Evolutionary conservation across 53 echinoderm and acorn worm genomes (phyloP), one percentile per base, ranked within the genome.

Genomic region (Temnopleurus reevesii): DNA sequence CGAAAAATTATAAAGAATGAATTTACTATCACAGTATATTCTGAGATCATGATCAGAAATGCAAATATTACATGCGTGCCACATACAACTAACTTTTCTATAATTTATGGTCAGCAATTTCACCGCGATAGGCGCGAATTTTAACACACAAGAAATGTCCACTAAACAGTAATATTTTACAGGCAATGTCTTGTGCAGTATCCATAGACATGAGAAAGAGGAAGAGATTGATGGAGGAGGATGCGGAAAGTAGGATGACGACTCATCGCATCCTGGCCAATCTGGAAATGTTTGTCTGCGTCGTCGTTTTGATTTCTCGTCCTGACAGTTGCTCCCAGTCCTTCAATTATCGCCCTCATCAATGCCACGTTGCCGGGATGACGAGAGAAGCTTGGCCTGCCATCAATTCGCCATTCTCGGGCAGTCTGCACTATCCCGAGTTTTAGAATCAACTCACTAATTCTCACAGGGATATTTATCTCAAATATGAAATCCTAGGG

Each of bases 301-400:
- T n/a, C 15, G 47, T 53, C 46, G 31, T 28, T 80, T 80, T 80
- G 53, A 80, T 80, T 80, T 53, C 80, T 28, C 80, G 53, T 80
- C 80, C 3, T 80, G 80, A 80, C 80, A 80, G 80, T 80, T 80
- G 80, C 53, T 49, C 80, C 46, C 80, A 46, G 53, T 80, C 47
- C 80, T 53, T 80, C 80, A 80, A 80, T 80, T 80, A 80, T 53
- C 80, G 80, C 80, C 46, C 80, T 80, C 80, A 80, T 80, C 80
- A 53, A 46, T 30, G 80, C 53, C 80, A 80, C 41, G 71, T 71
- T 41, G 36, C 36, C 15, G 19, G 71, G 71, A 41, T 71, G 71
- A 71, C 71, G 71, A 41, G 71, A 36, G 41, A 71, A 71, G 41
- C 71, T 71, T 71, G 2, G 41, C 26, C 19, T 21, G 71, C n/a